A percentile compares a stretch with the other conserved stretches of the same genome.
phyloP scores from a whole-genome alignment of 2,797 vertebrate species.

The Novumbra hubbsi region DNA sequence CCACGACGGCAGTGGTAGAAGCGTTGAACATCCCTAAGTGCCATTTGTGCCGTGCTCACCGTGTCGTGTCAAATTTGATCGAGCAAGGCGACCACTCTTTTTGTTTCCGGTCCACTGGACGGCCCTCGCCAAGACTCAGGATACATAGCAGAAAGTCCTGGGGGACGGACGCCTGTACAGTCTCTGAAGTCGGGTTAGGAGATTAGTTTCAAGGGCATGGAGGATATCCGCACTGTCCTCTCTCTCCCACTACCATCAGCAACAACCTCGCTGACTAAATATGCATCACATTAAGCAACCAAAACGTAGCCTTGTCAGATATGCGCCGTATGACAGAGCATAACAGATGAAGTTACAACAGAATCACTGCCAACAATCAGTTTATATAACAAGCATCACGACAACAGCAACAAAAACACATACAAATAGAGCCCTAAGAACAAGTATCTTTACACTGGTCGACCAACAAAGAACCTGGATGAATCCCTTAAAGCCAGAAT shows the following conservation, averaged over 20 bases:
- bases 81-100: constrained; percentile 36
- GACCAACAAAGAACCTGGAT: too few species aligned
- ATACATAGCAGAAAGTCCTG: constrained; percentile 16
- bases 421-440: too few species aligned
- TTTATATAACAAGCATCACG: neutral
- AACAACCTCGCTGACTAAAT: neutral
- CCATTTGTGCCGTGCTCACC: neutral
- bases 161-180: neutral
- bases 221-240: neutral
- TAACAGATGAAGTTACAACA: neutral
- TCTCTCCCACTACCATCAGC: neutral
- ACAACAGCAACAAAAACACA: neutral
- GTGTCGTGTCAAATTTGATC: neutral
- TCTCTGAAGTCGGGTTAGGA: constrained; percentile 23
- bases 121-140: constrained; percentile 3
- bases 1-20: neutral
- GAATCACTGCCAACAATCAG: neutral
- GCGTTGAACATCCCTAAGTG: constrained; percentile 11
- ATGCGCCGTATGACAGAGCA: neutral
- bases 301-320: neutral
- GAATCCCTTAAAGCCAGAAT: too few species aligned
- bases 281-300: neutral
- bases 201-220: constrained; percentile 45
- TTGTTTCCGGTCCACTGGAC: constrained; percentile 45
- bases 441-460: too few species aligned